These are phyloP conservation scores for Cyphomyrus discorhynchus DNA, from an alignment of 2,113 vertebrate genomes.

Conservation along the genomic window DNA sequence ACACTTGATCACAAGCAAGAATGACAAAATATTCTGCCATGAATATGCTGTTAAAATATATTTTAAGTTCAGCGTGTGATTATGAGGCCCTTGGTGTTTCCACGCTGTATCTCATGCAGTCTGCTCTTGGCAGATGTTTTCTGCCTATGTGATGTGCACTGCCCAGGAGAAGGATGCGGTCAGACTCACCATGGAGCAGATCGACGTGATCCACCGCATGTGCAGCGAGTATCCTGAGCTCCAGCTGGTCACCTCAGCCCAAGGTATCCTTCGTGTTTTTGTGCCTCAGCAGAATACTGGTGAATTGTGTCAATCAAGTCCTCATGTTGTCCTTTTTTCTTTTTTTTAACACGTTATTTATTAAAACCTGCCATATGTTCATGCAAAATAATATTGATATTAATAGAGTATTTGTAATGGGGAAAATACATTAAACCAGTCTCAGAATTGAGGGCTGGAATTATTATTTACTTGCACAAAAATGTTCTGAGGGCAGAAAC, in stretches of 20 bases:
- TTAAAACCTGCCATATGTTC: background rate
- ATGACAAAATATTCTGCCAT: background rate
- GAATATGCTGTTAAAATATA: background rate
- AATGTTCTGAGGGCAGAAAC: no score
- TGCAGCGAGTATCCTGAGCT: constrained; percentile 74
- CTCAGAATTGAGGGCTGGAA: background rate
- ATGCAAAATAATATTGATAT: background rate
- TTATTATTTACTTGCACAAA: background rate
- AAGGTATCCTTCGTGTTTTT: constrained; percentile 55
- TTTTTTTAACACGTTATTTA: background rate
- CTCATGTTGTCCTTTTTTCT: background rate
- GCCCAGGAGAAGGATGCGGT: constrained; percentile 82
- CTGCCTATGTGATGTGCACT: constrained; percentile 73
- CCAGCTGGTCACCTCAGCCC: constrained; percentile 68
- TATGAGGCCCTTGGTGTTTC: background rate
- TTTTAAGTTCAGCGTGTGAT: background rate
- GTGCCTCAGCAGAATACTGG: background rate
- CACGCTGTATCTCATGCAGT: background rate
- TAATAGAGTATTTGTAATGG: background rate
- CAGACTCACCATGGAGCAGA: constrained; percentile 81
- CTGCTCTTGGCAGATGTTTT: constrained; percentile 72
- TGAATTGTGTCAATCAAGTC: background rate
- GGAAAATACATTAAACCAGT: background rate
- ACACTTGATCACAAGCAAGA: background rate
- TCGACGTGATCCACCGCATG: constrained; percentile 77